Evolutionary conservation across 2,113 vertebrate genomes (phyloP).

Genomic region (Scomber japonicus): DNA sequence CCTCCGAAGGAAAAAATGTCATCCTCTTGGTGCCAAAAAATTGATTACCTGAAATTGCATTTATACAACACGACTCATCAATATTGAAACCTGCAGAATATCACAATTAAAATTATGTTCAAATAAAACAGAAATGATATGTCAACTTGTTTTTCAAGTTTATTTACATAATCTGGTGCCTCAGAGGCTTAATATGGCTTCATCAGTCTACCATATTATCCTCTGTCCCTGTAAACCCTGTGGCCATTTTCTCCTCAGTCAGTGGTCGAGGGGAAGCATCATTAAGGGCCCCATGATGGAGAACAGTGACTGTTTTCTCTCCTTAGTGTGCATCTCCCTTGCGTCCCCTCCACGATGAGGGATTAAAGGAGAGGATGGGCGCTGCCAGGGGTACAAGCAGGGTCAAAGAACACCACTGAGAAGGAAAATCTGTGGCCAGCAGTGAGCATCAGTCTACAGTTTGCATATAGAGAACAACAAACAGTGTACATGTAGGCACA

Average conservation of each 20-base stretch:
- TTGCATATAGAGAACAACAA: slow-evolving; percentile 12
- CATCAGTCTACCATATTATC: slow-evolving; percentile 46
- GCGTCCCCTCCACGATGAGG: slow-evolving; percentile 45
- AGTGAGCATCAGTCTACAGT: slow-evolving; percentile 40
- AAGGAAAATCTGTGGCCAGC: slow-evolving; percentile 31
- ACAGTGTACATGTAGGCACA: not conserved
- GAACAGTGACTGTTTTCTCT: slow-evolving; percentile 34
- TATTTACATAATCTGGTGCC: slow-evolving; percentile 37
- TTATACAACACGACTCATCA: not conserved
- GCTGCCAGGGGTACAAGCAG: slow-evolving; percentile 32
- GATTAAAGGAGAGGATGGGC: slow-evolving; percentile 51
- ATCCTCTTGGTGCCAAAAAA: not conserved
- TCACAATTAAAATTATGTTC: not conserved
- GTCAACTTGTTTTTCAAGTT: slow-evolving; percentile 1
- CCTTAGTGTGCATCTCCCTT: slow-evolving; percentile 27
- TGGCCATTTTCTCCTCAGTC: slow-evolving; percentile 57
- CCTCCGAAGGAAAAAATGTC: slow-evolving; percentile 4
- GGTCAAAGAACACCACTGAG: slow-evolving; percentile 45
- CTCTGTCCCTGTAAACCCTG: slow-evolving; percentile 19
- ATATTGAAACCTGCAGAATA: not conserved
- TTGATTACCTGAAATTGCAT: not conserved
- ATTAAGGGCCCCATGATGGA: slow-evolving; percentile 69
- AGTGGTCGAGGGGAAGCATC: slow-evolving; percentile 56
- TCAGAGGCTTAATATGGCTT: slow-evolving; percentile 12
- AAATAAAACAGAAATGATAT: slow-evolving; percentile 45